Evolutionary conservation across 2,888 invertebrate species (phyloP).

Genomic region (Hypolimnas misippus): DNA sequence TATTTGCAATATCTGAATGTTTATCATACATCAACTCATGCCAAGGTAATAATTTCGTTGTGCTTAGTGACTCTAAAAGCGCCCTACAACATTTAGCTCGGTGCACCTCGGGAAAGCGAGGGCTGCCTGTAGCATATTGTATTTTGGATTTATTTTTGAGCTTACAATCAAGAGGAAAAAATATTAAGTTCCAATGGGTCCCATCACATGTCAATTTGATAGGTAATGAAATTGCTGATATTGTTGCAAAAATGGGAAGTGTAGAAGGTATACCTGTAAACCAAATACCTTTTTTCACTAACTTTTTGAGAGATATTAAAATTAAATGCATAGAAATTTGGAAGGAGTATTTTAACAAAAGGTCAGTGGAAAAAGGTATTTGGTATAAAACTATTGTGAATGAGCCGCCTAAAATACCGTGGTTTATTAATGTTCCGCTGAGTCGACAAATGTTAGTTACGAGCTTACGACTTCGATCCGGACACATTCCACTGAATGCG

Average conservation of each 20-base stretch:
- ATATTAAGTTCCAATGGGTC: slow-evolving; percentile 32
- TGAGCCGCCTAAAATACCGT: no score
- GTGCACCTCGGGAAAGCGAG: slow-evolving; percentile 34
- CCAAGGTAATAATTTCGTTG: slow-evolving; percentile 29
- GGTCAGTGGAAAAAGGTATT: no score
- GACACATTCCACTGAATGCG: no score
- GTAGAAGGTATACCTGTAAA: no score
- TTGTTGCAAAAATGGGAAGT: slow-evolving; percentile 4
- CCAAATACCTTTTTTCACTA: no score
- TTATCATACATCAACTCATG: slow-evolving; percentile 27
- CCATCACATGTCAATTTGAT: slow-evolving; percentile 33
- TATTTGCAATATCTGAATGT: slow-evolving; percentile 33
- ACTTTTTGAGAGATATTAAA: no score
- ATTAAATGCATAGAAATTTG: no score
- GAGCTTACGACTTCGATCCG: no score
- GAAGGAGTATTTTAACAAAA: no score
- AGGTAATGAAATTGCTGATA: background rate
- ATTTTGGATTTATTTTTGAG: slow-evolving; percentile 35
- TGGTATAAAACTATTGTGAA: no score
- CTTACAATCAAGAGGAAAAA: slow-evolving; percentile 10
- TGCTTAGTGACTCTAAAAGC: slow-evolving; percentile 37
- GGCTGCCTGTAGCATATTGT: slow-evolving; percentile 36
- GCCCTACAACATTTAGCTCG: slow-evolving; percentile 38
- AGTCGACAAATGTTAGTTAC: no score
- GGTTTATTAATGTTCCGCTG: no score